Evolutionary conservation across 1,140 invertebrate genomes (phyloP), one percentile per base, ranked within the genome.

Genomic region (Oryctes rhinoceros): DNA sequence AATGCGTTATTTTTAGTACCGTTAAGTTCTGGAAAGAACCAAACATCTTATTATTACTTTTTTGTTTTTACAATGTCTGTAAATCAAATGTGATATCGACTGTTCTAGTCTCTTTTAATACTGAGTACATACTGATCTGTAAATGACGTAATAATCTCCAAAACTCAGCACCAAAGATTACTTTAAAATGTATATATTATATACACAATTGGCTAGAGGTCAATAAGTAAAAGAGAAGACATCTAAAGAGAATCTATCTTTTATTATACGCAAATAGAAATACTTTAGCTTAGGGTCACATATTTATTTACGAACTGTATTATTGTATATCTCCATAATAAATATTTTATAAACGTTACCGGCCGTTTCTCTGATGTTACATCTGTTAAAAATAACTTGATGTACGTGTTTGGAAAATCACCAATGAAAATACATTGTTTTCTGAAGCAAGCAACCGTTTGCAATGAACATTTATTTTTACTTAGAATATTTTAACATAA

Each of bases 91-190:
- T 71, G 65, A 71, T 71, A 71, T 71, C 35, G 65, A 71, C 65
- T 71, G 18, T 71, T 71, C 65, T 71, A 71, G 65, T 71, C 65
- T 71, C 20, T 15, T 71, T 71, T 71, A 71, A 35, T 71, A 59
- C 53, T 59, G 53, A 18, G 18, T 59, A 71, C 11, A 71, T 35
- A 71, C 9, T 30, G 13, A 71, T 35, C 65, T 37, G 65, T 71
- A 37, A 13, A 71, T 30, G 2, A 44, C 39, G 9, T 71, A 71
- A 30, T 37, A 37, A 71, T 71, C 20, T 71, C 35, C 65, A 20
- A 71, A 44, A 71, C 65, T 35, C 65, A 71, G 20, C 65, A 71
- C 65, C 65, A 71, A 71, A 71, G 65, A 71, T 71, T 71, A 71
- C 24, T 20, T 71, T 71, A 71, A 30, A 71, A 20, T 71, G 15